These are phyloP conservation scores for Meandrusa payeni DNA, from an alignment of 2,888 invertebrate species.

Conservation along the genomic window DNA sequence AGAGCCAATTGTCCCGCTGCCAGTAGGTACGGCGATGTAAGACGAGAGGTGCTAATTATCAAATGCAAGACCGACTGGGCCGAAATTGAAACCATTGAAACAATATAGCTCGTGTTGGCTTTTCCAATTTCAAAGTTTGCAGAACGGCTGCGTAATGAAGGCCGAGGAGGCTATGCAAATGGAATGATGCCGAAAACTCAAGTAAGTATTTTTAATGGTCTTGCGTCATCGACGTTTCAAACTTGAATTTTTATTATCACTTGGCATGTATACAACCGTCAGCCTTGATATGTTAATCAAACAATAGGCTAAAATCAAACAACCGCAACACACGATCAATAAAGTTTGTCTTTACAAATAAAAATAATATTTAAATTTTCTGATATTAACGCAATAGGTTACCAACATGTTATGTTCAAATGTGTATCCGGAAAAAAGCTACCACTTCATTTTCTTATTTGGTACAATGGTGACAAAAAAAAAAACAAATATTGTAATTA, in stretches of 20 bases:
- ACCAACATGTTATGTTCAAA: constrained; percentile 4
- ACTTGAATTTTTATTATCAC: constrained; percentile 81
- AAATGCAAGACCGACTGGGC: constrained; percentile 73
- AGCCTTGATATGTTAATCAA: constrained; percentile 80
- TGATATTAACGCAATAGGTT: constrained; percentile 41
- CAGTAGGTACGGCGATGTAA: constrained; percentile 39
- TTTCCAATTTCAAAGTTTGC: constrained; percentile 79
- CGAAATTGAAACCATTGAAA: constrained; percentile 78
- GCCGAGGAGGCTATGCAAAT: constrained; percentile 74
- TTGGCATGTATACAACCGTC: constrained; percentile 71
- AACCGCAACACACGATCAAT: constrained; percentile 69
- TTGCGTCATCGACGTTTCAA: constrained; percentile 78
- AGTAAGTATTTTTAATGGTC: constrained; percentile 75
- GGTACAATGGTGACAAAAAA: no score
- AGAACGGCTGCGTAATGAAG: constrained; percentile 77
- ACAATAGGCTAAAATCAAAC: constrained; percentile 77
- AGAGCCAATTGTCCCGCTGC: constrained; percentile 37
- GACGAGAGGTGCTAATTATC: constrained; percentile 76
- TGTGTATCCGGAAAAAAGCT: constrained; percentile 1
- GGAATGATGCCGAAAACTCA: constrained; percentile 76
- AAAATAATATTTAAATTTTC: constrained; percentile 45
- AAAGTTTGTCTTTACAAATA: constrained; percentile 61
- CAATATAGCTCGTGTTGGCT: constrained; percentile 74
- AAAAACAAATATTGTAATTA: no score
- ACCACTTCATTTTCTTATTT: no score